Conservation (phyloP, 2,113 vertebrate species). For the Orientallactaga bullata region DNA sequence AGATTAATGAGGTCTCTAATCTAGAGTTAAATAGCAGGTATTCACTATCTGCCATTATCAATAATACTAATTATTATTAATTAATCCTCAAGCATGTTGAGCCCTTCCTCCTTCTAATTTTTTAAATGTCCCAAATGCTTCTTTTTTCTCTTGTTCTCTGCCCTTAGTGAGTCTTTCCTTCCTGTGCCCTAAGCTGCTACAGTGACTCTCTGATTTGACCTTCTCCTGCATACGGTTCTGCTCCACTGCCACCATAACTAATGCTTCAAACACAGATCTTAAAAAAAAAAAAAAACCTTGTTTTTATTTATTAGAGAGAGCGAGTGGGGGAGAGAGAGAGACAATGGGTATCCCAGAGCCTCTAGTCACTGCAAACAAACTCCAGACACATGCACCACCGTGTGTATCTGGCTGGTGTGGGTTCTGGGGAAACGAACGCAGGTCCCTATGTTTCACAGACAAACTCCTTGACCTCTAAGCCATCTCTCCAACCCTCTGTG, state of each 20-base stretch:
- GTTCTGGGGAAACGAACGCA: too few species aligned
- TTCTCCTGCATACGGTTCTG: neutral
- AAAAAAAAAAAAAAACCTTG: too few species aligned
- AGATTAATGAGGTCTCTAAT: constrained; percentile 62
- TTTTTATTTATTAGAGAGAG: too few species aligned
- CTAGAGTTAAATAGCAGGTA: constrained; percentile 22
- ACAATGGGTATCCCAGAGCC: too few species aligned
- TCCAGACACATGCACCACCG: too few species aligned
- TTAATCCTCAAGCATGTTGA: constrained; percentile 16
- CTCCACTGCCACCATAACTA: neutral
- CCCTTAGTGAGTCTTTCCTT: neutral
- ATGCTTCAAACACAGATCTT: neutral
- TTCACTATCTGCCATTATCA: constrained; percentile 50
- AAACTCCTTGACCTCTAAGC: too few species aligned
- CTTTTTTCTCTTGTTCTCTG: neutral
- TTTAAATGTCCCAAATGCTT: constrained; percentile 38
- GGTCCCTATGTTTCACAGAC: too few species aligned
- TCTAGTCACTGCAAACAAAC: too few species aligned
- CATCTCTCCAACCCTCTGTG: too few species aligned
- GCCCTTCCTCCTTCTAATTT: constrained; percentile 42
- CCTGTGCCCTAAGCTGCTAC: neutral
- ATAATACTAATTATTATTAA: constrained; percentile 63
- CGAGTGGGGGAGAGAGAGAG: too few species aligned
- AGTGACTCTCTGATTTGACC: neutral
- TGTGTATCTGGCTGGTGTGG: too few species aligned